phyloP scores from a whole-genome alignment of 2,797 vertebrate species.

The Delichon dasypus region DNA sequence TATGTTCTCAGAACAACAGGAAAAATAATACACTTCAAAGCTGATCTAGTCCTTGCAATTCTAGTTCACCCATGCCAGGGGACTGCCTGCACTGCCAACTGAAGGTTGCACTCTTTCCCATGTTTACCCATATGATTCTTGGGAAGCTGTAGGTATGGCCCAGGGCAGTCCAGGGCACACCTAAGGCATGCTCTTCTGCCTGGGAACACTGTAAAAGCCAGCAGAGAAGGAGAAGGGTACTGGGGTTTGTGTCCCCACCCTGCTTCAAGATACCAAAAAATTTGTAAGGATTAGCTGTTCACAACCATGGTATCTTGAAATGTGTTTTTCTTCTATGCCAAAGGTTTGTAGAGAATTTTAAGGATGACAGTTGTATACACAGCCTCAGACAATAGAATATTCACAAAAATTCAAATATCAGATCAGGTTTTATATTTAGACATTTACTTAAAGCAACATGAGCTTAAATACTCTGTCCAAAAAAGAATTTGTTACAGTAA shows the following conservation, averaged over 20 bases:
- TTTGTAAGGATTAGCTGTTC: background rate
- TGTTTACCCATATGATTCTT: background rate
- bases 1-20: background rate
- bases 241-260: background rate
- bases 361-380: background rate
- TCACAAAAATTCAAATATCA: background rate
- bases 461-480: background rate
- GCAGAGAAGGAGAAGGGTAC: background rate
- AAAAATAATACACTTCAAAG: background rate
- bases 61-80: background rate
- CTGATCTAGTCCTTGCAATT: background rate
- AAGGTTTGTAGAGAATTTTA: background rate
- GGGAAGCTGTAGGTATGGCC: background rate
- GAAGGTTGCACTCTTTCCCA: background rate
- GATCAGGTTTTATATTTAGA: background rate
- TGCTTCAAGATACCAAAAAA: background rate
- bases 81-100: rapidly evolving
- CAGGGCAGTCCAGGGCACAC: background rate
- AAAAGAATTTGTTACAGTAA: background rate
- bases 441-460: background rate
- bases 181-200: background rate
- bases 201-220: background rate
- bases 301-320: background rate
- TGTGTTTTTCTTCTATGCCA: background rate
- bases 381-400: background rate